Evolutionary conservation across 1,140 invertebrate species (phyloP).

Genomic region (Wasmannia auropunctata): DNA sequence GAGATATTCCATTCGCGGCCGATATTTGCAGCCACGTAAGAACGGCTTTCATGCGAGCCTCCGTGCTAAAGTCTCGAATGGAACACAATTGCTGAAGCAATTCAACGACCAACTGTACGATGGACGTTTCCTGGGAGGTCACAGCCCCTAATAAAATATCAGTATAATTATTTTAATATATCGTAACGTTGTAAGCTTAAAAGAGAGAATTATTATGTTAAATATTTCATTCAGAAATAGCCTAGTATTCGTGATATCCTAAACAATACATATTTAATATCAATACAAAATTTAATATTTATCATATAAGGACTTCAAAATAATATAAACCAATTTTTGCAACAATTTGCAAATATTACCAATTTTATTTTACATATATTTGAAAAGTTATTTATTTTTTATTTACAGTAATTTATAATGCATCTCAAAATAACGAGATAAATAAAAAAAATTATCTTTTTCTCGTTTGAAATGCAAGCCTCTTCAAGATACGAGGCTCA

Average conservation of each 20-base stretch:
- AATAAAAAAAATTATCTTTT: neutral
- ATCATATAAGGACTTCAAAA: neutral
- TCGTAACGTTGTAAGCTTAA: neutral
- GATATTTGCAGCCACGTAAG: constrained; percentile 88
- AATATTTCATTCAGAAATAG: neutral
- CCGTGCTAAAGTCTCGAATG: constrained; percentile 84
- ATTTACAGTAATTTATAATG: neutral
- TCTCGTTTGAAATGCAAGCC: neutral
- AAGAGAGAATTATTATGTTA: neutral
- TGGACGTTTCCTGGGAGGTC: constrained; percentile 81
- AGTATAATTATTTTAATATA: neutral
- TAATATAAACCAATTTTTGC: neutral
- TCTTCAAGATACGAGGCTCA: neutral
- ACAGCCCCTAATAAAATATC: constrained; percentile 72
- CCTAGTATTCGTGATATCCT: neutral
- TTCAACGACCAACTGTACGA: constrained; percentile 91
- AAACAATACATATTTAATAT: neutral
- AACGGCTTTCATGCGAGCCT: constrained; percentile 86
- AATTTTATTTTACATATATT: neutral
- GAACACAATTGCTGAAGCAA: constrained; percentile 92
- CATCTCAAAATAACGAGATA: neutral
- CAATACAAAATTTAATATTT: neutral
- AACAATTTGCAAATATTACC: neutral
- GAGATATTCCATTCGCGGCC: constrained; percentile 81
- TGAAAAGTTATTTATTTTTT: neutral